Evolutionary conservation across 2,113 vertebrate genomes (phyloP), one percentile per base, ranked within the genome.

Genomic region (Piprites chloris): DNA sequence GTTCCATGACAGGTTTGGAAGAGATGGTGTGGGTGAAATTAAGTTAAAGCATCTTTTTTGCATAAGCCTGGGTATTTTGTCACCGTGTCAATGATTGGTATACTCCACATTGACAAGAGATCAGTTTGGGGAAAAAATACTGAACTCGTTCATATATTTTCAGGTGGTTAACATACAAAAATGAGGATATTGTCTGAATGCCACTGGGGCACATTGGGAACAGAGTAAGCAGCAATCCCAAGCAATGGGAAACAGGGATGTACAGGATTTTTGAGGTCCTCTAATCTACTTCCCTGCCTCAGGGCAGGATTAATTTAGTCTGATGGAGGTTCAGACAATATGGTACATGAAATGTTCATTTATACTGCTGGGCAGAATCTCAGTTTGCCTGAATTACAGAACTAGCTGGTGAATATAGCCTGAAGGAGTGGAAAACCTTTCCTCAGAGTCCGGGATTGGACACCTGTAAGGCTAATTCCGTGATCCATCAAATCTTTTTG

Each of bases 11-110:
- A 0, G 39, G 3, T 88, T 88, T 63, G 27, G 42, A 88, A 67
- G 44, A 41, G 18, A 39, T 17, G 69, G 19, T 12, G 20, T 46
- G 33, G 55, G 39, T 8, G 9, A 84, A 91, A 72, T 65, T 6
- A 71, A 61, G 6, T 35, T 59, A 58, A 41, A 71, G 41, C 4
- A 6, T 32, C 82, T 44, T 62, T 61, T 91, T 66, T 69, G 46
- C 5, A 7, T 56, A 27, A 69, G 28, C 13, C 9, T 24, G 22
- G 18, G 4, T 87, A 19, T 89, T 92, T 69, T 61, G 23, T 49
- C 35, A 67, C n/a, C 7, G 4, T 52, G 7, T 30, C 0, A 0
- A 7, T 65, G 33, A 47, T 6, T 49, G 7, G 7, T 59, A 10
- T 63, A 35, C 1, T 91, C 52, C 33, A 20, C 72, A 67, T 22